phyloP scores from a whole-genome alignment of 2,113 vertebrate species.

The Cyrtonyx montezumae region DNA sequence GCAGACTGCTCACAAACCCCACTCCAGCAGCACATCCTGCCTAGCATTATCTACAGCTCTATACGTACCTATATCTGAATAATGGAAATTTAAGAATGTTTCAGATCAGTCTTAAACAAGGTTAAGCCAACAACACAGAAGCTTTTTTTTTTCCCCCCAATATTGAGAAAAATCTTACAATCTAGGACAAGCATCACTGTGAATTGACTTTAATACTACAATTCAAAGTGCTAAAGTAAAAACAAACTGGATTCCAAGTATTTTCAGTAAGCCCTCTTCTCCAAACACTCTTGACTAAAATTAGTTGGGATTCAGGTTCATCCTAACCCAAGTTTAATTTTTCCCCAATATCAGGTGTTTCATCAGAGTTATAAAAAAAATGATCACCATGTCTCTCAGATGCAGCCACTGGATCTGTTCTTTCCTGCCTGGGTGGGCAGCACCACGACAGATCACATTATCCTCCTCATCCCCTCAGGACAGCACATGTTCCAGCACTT shows the following conservation, averaged over 20 bases:
- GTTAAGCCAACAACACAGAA: not conserved
- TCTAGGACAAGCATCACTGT: not conserved
- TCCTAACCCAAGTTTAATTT: not conserved
- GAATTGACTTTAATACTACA: not conserved
- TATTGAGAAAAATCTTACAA: not conserved
- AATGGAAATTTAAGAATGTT: not conserved
- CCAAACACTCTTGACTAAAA: not conserved
- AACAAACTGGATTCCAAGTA: not conserved
- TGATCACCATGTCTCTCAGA: not conserved
- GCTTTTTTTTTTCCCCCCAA: not conserved
- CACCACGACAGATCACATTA: not conserved
- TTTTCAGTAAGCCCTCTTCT: not conserved
- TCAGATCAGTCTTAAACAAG: not conserved
- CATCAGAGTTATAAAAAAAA: not conserved
- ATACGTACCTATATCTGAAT: no score
- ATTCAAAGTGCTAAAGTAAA: not conserved
- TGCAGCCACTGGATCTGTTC: not conserved
- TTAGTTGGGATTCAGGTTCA: not conserved
- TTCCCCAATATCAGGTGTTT: not conserved
- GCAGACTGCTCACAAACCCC: fast-evolving
- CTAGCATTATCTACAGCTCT: not conserved
- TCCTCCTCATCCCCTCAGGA: not conserved
- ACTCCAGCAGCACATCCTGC: no score
- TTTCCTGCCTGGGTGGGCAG: not conserved
- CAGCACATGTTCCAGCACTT: not conserved